Conservation (phyloP, 2,888 invertebrate genomes). For the Rhaphigaster nebulosa region DNA sequence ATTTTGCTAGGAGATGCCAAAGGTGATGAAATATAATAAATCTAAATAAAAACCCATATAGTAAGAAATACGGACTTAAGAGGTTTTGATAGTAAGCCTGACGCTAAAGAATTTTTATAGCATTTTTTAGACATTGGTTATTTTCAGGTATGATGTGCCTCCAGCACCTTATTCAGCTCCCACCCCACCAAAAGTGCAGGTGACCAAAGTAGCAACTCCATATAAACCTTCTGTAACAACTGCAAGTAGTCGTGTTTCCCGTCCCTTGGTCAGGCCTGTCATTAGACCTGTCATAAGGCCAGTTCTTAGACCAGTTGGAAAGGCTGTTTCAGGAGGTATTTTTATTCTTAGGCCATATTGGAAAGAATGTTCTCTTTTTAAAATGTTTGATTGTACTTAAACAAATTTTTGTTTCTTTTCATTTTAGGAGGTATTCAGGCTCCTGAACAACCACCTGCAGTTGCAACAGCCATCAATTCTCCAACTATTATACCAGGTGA, state of each 20-base stretch:
- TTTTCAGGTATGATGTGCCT: conserved; percentile 76
- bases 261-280: conserved; percentile 58
- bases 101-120: neutral
- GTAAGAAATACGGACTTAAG: too few relatives aligned
- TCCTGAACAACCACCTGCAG: conserved; percentile 53
- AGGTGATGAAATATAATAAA: too few relatives aligned
- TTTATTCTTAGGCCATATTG: neutral
- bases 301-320: conserved; percentile 60
- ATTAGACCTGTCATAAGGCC: conserved; percentile 62
- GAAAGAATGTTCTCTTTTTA: neutral
- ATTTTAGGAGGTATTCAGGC: conserved; percentile 32
- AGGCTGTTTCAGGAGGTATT: conserved; percentile 56
- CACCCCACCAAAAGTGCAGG: conserved; percentile 64
- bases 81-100: too few relatives aligned
- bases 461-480: conserved; percentile 54
- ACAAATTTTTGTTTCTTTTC: neutral
- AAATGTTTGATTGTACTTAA: neutral
- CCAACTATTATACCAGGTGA: conserved; percentile 53
- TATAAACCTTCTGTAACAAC: conserved; percentile 36
- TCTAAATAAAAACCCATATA: too few relatives aligned
- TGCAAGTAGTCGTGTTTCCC: conserved; percentile 40
- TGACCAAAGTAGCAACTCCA: conserved; percentile 65
- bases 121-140: neutral
- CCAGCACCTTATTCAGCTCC: conserved; percentile 69
- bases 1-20: too few relatives aligned